A percentile compares a stretch with the other conserved stretches of the same genome.
Conservation (phyloP, 2,888 invertebrate genomes). For the Phortica okadai region DNA sequence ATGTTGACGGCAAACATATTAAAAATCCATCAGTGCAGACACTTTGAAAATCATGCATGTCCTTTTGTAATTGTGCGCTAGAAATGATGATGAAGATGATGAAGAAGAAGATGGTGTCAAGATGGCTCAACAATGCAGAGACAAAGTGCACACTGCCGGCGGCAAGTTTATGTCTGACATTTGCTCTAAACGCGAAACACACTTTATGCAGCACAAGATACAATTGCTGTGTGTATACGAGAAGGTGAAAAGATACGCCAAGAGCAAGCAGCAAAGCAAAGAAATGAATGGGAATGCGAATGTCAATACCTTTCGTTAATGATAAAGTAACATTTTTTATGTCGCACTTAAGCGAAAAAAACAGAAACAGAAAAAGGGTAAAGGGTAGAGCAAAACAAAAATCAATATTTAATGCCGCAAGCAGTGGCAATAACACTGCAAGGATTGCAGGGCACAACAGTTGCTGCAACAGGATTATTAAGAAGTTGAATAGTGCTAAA, state of each 20-base stretch:
- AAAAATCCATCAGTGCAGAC: constrained; percentile 57
- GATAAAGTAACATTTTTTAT: constrained; percentile 17
- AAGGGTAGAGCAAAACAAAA: constrained; percentile 47
- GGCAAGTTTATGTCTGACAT: constrained; percentile 10
- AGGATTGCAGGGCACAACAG: too few relatives aligned
- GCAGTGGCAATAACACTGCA: not conserved
- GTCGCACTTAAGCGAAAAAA: constrained; percentile 7
- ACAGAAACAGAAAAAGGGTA: constrained; percentile 42
- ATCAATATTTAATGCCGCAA: constrained; percentile 10
- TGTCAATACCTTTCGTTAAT: constrained; percentile 26
- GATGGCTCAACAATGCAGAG: not conserved
- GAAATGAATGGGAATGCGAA: not conserved
- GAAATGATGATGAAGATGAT: not conserved
- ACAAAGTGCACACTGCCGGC: not conserved
- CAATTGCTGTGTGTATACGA: not conserved
- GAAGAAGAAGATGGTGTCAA: not conserved
- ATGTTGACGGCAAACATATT: constrained; percentile 42
- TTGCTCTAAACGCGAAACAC: not conserved
- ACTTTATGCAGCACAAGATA: not conserved
- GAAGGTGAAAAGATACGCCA: not conserved
- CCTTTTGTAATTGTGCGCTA: constrained; percentile 16
- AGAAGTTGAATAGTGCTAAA: too few relatives aligned
- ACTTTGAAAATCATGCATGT: constrained; percentile 13
- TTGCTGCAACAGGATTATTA: too few relatives aligned
- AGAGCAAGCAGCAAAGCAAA: not conserved